These are phyloP conservation scores for Luperina nickerlii DNA, from an alignment of 2,888 invertebrate genomes.

Conservation along the genomic window DNA sequence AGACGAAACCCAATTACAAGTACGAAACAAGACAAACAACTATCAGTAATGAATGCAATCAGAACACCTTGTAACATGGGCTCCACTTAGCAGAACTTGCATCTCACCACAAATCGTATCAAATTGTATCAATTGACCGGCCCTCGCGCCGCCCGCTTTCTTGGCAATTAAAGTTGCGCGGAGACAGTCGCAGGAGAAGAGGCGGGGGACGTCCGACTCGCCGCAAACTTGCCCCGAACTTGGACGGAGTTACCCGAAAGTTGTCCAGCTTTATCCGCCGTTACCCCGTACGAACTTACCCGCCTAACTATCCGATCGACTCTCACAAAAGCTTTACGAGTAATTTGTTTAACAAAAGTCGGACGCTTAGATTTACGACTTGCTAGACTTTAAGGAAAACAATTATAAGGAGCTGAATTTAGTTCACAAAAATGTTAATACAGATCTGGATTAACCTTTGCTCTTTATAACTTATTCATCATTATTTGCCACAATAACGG, in stretches of 20 bases:
- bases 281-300: slow-evolving; percentile 66
- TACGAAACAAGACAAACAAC: slow-evolving; percentile 60
- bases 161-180: slow-evolving; percentile 84
- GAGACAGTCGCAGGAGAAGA: slow-evolving; percentile 71
- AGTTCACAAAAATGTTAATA: slow-evolving; percentile 29
- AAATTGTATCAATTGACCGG: slow-evolving; percentile 83
- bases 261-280: slow-evolving; percentile 78
- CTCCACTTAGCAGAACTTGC: slow-evolving; percentile 67
- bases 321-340: slow-evolving; percentile 82
- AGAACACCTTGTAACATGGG: slow-evolving; percentile 68
- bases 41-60: slow-evolving; percentile 68
- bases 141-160: slow-evolving; percentile 71
- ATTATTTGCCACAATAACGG: neutral
- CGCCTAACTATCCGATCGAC: slow-evolving; percentile 80
- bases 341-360: slow-evolving; percentile 84
- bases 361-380: slow-evolving; percentile 71
- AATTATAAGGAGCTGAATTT: slow-evolving; percentile 37
- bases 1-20: slow-evolving; percentile 57
- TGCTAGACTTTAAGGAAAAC: slow-evolving; percentile 60
- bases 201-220: slow-evolving; percentile 53
- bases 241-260: slow-evolving; percentile 71
- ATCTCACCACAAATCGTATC: slow-evolving; percentile 76
- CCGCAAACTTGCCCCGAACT: slow-evolving; percentile 74
- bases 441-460: slow-evolving; percentile 29
- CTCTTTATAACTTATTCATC: slow-evolving; percentile 30